These are phyloP conservation scores for Cichlasoma orientale DNA, from an alignment of 2,797 vertebrate genomes.

Conservation along the genomic window DNA sequence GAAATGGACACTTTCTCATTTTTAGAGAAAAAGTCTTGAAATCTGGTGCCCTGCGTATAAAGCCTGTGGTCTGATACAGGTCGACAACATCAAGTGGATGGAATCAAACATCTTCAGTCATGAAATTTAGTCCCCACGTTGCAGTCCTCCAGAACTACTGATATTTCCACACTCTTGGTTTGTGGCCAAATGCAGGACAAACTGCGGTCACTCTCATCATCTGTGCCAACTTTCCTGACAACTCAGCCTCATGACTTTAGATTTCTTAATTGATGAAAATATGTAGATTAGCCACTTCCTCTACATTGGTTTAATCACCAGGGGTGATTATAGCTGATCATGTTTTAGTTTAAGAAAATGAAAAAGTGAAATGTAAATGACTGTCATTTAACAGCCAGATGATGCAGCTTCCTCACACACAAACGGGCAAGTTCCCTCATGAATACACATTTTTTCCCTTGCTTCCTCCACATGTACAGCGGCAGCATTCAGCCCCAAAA, in stretches of 20 bases:
- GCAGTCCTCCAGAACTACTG: neutral
- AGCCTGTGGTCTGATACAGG: neutral
- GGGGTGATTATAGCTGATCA: neutral
- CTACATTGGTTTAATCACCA: neutral
- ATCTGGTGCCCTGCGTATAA: neutral
- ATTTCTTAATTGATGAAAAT: neutral
- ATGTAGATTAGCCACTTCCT: neutral
- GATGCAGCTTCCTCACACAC: neutral
- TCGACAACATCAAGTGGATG: neutral
- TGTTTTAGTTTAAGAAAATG: neutral
- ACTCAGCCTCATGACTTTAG: neutral
- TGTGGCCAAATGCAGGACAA: neutral
- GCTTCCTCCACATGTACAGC: slow-evolving; percentile 33
- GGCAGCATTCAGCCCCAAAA: slow-evolving; percentile 27
- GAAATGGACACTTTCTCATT: neutral
- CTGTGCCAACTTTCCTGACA: too few relatives aligned
- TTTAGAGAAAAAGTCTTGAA: neutral
- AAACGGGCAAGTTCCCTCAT: neutral
- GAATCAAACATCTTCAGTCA: neutral
- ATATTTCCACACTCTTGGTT: neutral
- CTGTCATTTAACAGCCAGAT: neutral
- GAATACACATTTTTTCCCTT: slow-evolving; percentile 23
- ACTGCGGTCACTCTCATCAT: neutral
- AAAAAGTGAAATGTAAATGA: neutral
- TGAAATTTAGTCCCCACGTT: neutral